phyloP scores from a whole-genome alignment of 2,113 vertebrate genomes.

The Mustela lutreola region DNA sequence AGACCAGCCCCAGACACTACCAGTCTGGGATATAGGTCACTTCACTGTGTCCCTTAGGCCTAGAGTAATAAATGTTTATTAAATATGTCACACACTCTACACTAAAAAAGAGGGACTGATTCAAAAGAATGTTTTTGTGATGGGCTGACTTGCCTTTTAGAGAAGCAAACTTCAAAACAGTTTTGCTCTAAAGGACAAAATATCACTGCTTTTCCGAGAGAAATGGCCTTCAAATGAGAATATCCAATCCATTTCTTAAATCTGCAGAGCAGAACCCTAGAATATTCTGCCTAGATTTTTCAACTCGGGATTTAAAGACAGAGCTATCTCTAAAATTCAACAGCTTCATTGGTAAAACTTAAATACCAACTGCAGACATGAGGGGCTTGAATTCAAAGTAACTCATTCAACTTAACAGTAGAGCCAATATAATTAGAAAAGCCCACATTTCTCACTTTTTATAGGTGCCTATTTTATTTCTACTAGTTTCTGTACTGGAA shows the following conservation, averaged over 20 bases:
- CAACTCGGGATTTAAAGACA: background rate
- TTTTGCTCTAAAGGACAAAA: conserved; percentile 6
- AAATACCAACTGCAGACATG: background rate
- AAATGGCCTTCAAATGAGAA: background rate
- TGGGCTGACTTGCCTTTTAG: background rate
- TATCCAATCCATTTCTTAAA: background rate
- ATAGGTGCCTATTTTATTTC: background rate
- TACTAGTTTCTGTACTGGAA: background rate
- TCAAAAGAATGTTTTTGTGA: background rate
- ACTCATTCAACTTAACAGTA: background rate
- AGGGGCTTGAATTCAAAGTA: background rate
- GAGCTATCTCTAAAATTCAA: background rate
- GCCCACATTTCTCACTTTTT: background rate
- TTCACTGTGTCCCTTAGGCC: background rate
- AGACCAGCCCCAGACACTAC: background rate
- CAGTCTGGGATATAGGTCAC: background rate
- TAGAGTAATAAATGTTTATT: background rate
- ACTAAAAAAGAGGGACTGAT: background rate
- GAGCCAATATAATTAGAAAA: background rate
- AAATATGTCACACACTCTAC: background rate
- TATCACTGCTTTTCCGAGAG: conserved; percentile 15
- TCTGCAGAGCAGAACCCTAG: conserved; percentile 21
- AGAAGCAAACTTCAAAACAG: background rate
- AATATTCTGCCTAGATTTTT: background rate
- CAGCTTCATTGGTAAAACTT: conserved; percentile 21